phyloP scores from a whole-genome alignment of 2,113 vertebrate genomes.

The Gopherus flavomarginatus region DNA sequence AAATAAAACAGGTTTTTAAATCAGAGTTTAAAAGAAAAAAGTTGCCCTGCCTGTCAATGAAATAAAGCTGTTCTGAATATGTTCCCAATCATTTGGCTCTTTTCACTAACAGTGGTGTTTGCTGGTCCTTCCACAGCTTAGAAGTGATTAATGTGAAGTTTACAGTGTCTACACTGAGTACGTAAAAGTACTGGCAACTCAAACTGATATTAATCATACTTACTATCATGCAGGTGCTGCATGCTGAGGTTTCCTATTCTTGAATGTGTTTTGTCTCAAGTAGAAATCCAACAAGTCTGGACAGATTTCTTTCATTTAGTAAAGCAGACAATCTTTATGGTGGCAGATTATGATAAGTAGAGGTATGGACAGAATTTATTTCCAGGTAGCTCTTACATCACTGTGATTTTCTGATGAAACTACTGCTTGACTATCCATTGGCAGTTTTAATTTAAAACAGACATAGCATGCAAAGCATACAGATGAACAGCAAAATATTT shows the following conservation, averaged over 20 bases:
- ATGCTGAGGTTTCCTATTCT: not conserved
- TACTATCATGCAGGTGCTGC: not conserved
- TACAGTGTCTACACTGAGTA: slow-evolving; percentile 52
- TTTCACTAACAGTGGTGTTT: slow-evolving; percentile 40
- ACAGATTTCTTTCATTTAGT: slow-evolving; percentile 7
- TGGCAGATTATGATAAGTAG: not conserved
- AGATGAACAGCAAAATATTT: not conserved
- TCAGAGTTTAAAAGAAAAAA: slow-evolving; percentile 46
- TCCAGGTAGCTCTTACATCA: not conserved
- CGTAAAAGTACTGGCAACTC: slow-evolving; percentile 52
- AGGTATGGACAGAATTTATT: not conserved
- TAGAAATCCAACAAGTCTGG: not conserved
- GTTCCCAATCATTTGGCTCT: slow-evolving; percentile 67
- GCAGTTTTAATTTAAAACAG: slow-evolving; percentile 23
- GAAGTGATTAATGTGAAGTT: slow-evolving; percentile 72
- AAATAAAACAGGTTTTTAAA: slow-evolving; percentile 63
- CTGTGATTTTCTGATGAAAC: not conserved
- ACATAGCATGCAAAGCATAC: not conserved
- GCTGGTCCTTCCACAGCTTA: slow-evolving; percentile 35
- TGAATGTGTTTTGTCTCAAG: fast-evolving
- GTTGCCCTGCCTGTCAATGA: slow-evolving; percentile 58
- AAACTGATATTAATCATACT: slow-evolving; percentile 57
- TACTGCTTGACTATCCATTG: not conserved
- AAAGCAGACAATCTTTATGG: not conserved
- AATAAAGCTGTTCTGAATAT: slow-evolving; percentile 75